Base-by-base conservation (phyloP, 2,888 invertebrate species). In the Callyntrura sp. region DNA sequence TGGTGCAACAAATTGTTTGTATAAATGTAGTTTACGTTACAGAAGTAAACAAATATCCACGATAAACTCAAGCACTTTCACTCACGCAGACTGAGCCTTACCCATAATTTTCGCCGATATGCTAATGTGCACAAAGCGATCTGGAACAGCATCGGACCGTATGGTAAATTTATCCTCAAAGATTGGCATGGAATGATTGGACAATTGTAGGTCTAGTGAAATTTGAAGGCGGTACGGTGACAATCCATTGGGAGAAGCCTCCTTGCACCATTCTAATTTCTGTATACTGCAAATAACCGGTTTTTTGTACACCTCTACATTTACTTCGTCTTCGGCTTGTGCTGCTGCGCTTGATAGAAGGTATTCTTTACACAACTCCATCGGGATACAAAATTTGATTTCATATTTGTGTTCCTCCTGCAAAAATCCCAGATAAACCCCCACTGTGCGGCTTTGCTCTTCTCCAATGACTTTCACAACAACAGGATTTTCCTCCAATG, bases 331-430 rank as follows among this genome's bases (percentile, higher is more conserved):
- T 55, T 78, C 65, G 43, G 55, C 23, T 76, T 68, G 60, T 48
- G 84, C 51, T 70, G 87, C 23, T 81, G 73, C 51, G 14, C 73
- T 62, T 0, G 90, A 65, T 11, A 68, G 51, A 12, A 91, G 85
- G 55, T 91, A 92, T 0, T 84, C 88, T n/a, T 91, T 84, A n/a
- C 91, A 90, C 43, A 91, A 76, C 12, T 91, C 91, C 65, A 91
- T 62, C 2, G 92, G 91, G 43, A 93, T 88, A 0, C 70, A 28
- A 83, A 93, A 93, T 62, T 85, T 90, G 48, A 92, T 90, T 68
- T 92, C 92, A 70, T 93, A 93, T 20, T 91, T 91, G 79, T 92
- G 92, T 12, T 89, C 91, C 55, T 93, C 92, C 85, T 93, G 92
- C 14, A 93, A 90, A 76, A 93, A 91, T 5, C 93, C 93, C n/a